Base-by-base conservation (phyloP, 2,113 vertebrate species). In the Anser cygnoides region DNA sequence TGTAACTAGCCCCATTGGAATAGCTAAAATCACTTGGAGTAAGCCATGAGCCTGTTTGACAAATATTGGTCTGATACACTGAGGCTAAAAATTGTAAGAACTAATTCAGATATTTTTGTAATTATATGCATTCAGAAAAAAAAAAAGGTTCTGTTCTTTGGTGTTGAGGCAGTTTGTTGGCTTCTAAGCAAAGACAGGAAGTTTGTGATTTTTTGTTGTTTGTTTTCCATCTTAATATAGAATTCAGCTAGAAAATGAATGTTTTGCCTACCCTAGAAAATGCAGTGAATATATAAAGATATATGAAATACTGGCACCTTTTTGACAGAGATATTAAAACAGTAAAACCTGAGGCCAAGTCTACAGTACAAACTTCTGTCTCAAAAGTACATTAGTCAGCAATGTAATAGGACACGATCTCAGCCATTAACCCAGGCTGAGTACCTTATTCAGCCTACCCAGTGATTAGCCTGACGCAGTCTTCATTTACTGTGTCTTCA, bases 1-100 rank as follows among this genome's bases (percentile, higher is more conserved):
- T 71, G 89, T 85, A 95, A 94, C 63, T 91, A 93, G 89, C 81
- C 92, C 77, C 95, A 92, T 10, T 2, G 12, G 91, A 93, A 50
- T 50, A 82, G 59, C 74, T 92, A 89, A 93, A 94, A 92, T 82
- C 76, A 92, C 41, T 77, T 3, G 3, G 73, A 89, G 54, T 71
- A 81, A 90, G 37, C 57, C 68, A 67, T 95, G 79, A 87, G 62
- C 70, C 84, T 76, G 15, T 79, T 91, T 89, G 84, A 92, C 84
- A 96, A 94, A 77, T 77, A 95, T 25, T 33, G 76, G 59, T 74
- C 59, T 77, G 33, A 87, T 62, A 79, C 6, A 71, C 41, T 63
- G 79, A 76, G 13, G 37, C 63, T 89, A 93, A 87, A 93, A 80
- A 84, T 80, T 63, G 25, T 74, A 68, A 87, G 26, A 91, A 17